Percentiles rank a stretch among this genome's conserved stretches.
Conservation (phyloP, 2,113 vertebrate genomes). For the Ctenodactylus gundi region DNA sequence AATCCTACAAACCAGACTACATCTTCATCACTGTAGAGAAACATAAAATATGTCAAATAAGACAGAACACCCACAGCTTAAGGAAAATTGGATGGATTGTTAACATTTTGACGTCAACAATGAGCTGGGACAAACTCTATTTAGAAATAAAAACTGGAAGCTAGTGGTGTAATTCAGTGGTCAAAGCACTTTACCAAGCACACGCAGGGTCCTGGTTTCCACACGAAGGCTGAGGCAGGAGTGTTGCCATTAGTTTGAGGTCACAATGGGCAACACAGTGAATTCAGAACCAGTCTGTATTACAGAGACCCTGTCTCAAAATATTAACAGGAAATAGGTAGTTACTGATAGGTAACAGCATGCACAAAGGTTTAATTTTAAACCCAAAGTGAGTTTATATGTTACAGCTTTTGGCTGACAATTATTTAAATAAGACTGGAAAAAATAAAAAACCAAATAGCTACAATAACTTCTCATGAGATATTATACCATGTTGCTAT, state of each 20-base stretch:
- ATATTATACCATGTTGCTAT: not conserved
- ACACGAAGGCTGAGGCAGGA: too few species aligned
- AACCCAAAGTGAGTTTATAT: not conserved
- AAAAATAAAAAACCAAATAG: not conserved
- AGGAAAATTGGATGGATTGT: not conserved
- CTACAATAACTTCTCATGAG: not conserved
- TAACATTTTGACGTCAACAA: not conserved
- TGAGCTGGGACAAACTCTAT: not conserved
- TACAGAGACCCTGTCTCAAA: too few species aligned
- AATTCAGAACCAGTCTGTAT: too few species aligned
- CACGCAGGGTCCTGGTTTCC: too few species aligned
- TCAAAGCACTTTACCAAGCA: too few species aligned
- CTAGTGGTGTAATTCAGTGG: too few species aligned
- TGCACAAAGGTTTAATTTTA: not conserved
- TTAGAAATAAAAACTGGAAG: too few species aligned
- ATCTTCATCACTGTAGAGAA: not conserved
- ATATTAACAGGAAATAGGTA: not conserved
- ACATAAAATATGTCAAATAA: not conserved
- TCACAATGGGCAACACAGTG: too few species aligned
- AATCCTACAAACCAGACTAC: not conserved
- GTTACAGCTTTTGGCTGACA: not conserved
- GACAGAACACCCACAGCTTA: not conserved
- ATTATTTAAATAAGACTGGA: not conserved
- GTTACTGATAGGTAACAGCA: not conserved
- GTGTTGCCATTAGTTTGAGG: too few species aligned